phyloP scores from a whole-genome alignment of 2,888 invertebrate genomes.

The Pteria penguin region DNA sequence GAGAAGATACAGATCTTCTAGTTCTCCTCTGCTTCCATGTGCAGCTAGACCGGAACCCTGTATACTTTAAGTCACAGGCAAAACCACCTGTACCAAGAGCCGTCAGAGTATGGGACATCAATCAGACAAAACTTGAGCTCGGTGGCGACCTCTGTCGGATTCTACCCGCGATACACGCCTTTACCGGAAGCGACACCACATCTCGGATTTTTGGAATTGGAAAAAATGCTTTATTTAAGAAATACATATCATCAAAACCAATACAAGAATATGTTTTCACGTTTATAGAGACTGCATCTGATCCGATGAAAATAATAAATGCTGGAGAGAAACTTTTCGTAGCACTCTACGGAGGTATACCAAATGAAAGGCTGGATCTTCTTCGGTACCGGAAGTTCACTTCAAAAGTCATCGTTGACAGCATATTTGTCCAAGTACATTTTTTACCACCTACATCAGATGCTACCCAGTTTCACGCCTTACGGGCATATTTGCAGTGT shows the following conservation, averaged over 20 bases:
- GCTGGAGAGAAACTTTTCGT: constrained; percentile 39
- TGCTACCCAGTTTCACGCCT: no score
- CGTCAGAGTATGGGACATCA: constrained; percentile 48
- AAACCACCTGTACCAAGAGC: constrained; percentile 9
- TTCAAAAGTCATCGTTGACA: no score
- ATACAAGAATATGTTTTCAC: background rate
- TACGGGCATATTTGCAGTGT: no score
- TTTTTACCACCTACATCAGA: no score
- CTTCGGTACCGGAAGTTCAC: no score
- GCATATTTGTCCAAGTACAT: no score
- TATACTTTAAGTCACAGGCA: no score
- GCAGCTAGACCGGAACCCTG: background rate
- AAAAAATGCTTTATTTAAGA: constrained; percentile 43
- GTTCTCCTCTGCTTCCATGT: constrained; percentile 58
- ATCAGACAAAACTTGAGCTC: constrained; percentile 19
- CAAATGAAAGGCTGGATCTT: background rate
- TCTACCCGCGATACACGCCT: constrained; percentile 52
- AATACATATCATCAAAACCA: constrained; percentile 27
- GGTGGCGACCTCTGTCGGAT: constrained; percentile 23
- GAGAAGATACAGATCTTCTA: constrained; percentile 32
- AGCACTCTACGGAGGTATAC: constrained; percentile 2
- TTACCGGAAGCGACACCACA: constrained; percentile 54
- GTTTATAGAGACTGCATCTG: constrained; percentile 1
- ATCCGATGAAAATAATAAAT: constrained; percentile 15
- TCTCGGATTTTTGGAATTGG: constrained; percentile 52